These are phyloP conservation scores for Rotaria macrura DNA, from an alignment of 2,888 invertebrate species.

Conservation along the genomic window DNA sequence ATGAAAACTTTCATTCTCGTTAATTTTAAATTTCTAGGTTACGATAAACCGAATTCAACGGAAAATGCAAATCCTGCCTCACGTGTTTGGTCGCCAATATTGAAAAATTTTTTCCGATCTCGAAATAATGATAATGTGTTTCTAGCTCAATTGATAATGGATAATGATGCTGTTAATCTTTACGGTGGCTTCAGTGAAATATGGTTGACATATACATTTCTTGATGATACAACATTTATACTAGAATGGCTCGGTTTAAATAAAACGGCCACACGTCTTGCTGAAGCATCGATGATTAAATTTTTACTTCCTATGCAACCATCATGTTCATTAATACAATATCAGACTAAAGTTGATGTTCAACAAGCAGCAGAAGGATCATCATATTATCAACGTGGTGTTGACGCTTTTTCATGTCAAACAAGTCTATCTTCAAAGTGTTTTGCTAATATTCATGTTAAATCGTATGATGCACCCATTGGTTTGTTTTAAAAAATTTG, in stretches of 20 bases:
- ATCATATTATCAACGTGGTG: conserved; percentile 9
- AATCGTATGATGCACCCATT: background rate
- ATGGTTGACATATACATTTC: conserved; percentile 38
- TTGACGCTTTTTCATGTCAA: background rate
- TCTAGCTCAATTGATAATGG: conserved; percentile 35
- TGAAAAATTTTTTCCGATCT: conserved; percentile 27
- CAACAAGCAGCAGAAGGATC: conserved; percentile 25
- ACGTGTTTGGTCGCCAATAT: conserved; percentile 38
- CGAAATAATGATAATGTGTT: background rate
- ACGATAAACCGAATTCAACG: conserved; percentile 42
- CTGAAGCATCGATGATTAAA: conserved; percentile 41
- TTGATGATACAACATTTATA: background rate
- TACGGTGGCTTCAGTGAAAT: conserved; percentile 42
- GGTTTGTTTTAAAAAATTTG: background rate
- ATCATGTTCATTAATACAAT: background rate
- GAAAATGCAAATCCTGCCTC: conserved; percentile 40
- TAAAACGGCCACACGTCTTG: conserved; percentile 42
- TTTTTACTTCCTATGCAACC: conserved; percentile 37
- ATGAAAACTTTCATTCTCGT: no score
- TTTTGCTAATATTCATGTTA: background rate
- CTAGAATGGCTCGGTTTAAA: conserved; percentile 36
- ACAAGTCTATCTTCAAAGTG: background rate
- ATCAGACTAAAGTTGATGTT: conserved; percentile 8
- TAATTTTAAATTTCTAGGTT: conserved; percentile 39
- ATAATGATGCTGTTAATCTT: conserved; percentile 35